Conservation (phyloP, 2,113 vertebrate genomes). For the Mesoclemmys tuberculata region DNA sequence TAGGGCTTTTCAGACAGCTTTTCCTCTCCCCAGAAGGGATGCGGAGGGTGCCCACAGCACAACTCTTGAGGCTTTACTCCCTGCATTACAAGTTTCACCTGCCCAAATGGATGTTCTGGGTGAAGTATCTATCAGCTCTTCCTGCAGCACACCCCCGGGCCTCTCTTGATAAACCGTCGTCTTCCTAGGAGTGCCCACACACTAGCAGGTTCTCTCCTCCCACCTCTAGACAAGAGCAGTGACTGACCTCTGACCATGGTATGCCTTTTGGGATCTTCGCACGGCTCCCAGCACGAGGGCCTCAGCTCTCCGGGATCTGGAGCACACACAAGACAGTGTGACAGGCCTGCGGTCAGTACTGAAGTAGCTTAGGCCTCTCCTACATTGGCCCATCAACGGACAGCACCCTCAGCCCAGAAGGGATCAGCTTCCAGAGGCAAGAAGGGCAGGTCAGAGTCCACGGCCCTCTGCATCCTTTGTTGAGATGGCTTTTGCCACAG, state of each 20-base stretch:
- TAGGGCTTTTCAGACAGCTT: background rate
- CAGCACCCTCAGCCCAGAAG: background rate
- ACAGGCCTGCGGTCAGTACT: no score
- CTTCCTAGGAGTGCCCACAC: background rate
- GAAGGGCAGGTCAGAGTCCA: background rate
- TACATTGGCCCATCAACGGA: background rate
- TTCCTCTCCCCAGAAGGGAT: background rate
- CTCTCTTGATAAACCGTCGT: background rate
- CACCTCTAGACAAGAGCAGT: background rate
- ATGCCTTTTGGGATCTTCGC: background rate
- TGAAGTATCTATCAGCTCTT: background rate
- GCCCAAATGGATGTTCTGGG: background rate
- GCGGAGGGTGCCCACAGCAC: background rate
- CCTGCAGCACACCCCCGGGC: background rate
- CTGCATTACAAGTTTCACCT: background rate
- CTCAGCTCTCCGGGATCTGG: background rate
- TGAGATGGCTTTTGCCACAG: background rate
- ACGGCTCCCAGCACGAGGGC: background rate
- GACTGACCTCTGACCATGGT: background rate
- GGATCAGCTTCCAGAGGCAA: background rate
- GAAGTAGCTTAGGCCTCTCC: background rate
- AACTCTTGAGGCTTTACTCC: background rate
- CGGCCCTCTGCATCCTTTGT: background rate
- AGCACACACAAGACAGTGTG: background rate
- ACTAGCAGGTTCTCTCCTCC: background rate